Conservation (phyloP, 2,888 invertebrate genomes). For the Syrphus vitripennis region DNA sequence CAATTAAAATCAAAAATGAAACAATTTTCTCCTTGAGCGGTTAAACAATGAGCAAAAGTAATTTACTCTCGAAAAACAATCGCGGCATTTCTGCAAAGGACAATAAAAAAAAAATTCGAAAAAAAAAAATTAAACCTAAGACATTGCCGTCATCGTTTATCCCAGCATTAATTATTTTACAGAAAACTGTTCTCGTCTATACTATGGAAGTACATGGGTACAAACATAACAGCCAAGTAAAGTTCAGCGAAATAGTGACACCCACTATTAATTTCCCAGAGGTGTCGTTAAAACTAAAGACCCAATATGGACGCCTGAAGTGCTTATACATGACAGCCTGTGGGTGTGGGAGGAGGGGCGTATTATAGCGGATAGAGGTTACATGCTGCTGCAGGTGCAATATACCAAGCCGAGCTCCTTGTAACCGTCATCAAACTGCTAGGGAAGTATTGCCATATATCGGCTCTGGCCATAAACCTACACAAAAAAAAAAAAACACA, state of each 20-base stretch:
- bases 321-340: constrained; percentile 34
- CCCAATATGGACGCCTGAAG: constrained; percentile 21
- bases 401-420: neutral
- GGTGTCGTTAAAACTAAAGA: constrained; percentile 51
- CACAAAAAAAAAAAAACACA: neutral
- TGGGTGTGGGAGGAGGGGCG: neutral
- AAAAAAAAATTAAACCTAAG: constrained; percentile 2
- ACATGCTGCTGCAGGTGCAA: constrained; percentile 1
- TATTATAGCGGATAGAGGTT: neutral
- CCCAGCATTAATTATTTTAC: constrained; percentile 51
- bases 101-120: constrained; percentile 1
- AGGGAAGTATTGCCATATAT: constrained; percentile 21
- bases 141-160: neutral
- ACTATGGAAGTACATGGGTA: too few species aligned
- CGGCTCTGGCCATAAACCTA: neutral
- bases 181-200: neutral
- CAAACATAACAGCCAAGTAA: neutral
- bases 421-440: neutral
- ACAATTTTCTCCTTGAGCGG: constrained; percentile 6
- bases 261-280: constrained; percentile 60
- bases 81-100: constrained; percentile 3
- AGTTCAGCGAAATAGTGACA: constrained; percentile 10
- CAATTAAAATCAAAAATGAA: constrained; percentile 57
- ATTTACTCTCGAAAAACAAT: constrained; percentile 32
- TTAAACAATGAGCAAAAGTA: constrained; percentile 30